Conservation (phyloP, 2,888 invertebrate species). For the Oxyscelio sp. region DNA sequence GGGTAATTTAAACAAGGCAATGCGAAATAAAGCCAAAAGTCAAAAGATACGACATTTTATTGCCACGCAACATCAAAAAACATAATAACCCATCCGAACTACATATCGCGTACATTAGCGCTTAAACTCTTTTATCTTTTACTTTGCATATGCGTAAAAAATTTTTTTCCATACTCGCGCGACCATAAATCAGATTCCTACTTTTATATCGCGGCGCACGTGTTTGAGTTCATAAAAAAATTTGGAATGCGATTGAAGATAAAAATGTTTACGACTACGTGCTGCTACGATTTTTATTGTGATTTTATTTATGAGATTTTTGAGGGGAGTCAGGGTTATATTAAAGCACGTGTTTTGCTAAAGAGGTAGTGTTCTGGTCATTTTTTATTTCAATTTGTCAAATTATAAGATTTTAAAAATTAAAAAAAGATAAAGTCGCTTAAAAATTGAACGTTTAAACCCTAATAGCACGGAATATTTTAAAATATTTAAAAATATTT, state of each 20-base stretch:
- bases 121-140: conserved; percentile 54
- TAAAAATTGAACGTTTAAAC: too few relatives aligned
- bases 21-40: conserved; percentile 20
- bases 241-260: conserved; percentile 50
- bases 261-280: conserved; percentile 59
- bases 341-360: too few relatives aligned
- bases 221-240: conserved; percentile 51
- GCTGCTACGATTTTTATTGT: conserved; percentile 45
- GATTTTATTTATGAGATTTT: conserved; percentile 45
- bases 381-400: too few relatives aligned
- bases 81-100: conserved; percentile 49
- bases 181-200: conserved; percentile 45
- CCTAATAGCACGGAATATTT: too few relatives aligned
- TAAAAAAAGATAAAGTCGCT: too few relatives aligned
- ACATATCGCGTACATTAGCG: conserved; percentile 48
- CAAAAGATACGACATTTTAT: conserved; percentile 40
- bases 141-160: conserved; percentile 59
- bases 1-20: conserved; percentile 34
- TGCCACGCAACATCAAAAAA: conserved; percentile 34
- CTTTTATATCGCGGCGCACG: conserved; percentile 52
- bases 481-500: too few relatives aligned
- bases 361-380: too few relatives aligned
- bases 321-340: neutral
- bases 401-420: too few relatives aligned
- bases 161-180: conserved; percentile 14